Conservation (phyloP, 1,140 invertebrate species). For the Pissodes strobi region DNA sequence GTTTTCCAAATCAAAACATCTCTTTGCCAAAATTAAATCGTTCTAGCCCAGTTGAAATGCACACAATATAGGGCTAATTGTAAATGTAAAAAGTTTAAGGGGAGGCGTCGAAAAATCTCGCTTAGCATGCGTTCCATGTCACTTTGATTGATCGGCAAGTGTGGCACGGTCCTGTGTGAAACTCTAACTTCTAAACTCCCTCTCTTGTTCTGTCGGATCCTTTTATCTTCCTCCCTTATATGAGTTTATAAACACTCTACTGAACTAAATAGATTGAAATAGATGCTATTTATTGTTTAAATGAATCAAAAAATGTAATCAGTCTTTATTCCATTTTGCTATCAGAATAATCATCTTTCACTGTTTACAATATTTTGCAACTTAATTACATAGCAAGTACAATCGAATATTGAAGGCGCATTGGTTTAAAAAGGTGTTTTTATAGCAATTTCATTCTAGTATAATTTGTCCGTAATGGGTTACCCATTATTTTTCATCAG, state of each 20-base stretch:
- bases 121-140: constrained; percentile 29
- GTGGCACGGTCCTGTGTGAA: constrained; percentile 26
- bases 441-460: too few relatives aligned
- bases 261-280: constrained; percentile 10
- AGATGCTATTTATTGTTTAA: too few relatives aligned
- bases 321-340: too few relatives aligned
- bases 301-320: too few relatives aligned
- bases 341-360: too few relatives aligned
- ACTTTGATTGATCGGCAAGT: constrained; percentile 28
- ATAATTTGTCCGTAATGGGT: too few relatives aligned
- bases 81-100: constrained; percentile 27
- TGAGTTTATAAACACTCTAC: constrained; percentile 6
- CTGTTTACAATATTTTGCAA: too few relatives aligned
- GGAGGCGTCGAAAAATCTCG: constrained; percentile 12
- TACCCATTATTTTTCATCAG: too few relatives aligned
- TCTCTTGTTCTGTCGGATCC: not conserved
- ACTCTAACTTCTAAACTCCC: constrained; percentile 8
- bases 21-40: constrained; percentile 25
- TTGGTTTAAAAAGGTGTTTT: too few relatives aligned
- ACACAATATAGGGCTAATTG: constrained; percentile 26
- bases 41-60: constrained; percentile 21
- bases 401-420: too few relatives aligned
- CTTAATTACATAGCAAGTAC: too few relatives aligned
- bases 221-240: not conserved
- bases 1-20: constrained; percentile 29